Evolutionary conservation across 2,797 vertebrate genomes (phyloP), one percentile per base, ranked within the genome.

Genomic region (Peromyscus eremicus): DNA sequence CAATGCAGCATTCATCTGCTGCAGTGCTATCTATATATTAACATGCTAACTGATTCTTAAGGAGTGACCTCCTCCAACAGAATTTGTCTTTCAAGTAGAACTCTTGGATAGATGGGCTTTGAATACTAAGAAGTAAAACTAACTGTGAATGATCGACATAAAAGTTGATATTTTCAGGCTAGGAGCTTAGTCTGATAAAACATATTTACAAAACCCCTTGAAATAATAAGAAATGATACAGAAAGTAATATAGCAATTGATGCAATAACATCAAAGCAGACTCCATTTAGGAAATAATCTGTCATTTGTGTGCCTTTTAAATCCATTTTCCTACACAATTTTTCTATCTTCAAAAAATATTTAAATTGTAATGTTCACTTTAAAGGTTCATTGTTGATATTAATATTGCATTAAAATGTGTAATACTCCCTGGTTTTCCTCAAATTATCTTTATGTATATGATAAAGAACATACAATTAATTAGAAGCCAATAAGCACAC

Each of bases 21-120:
- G 13, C 37, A 84, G 10, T 90, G 29, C 34, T 73, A 52, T 68
- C 52, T 86, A 32, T 82, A 71, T 71, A 91, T 85, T 91, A 46
- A 46, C n/a, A 86, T 86, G 23, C 37, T 86, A 95, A 92, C 43
- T 81, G 7, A 79, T 62, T 93, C 95, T 92, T 96, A 95, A 92
- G 21, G 40, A 83, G 19, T 79, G 49, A 91, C n/a, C 16, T 89
- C 46, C 14, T 94, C 5, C 60, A 95, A 43, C 9, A 96, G 7
- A 83, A 79, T 49, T 91, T 93, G 4, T 14, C 29, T 91, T 95
- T 86, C 37, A 95, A 66, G 43, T 82, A 89, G 12, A 89, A 95
- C 10, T 79, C 34, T 95, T 77, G 3, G 17, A 55, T 55, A 12
- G 23, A 43, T 49, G 75, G 5, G 4, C 11, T 71, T 94, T 73